Evolutionary conservation across 1,140 invertebrate species (phyloP).

Genomic region (Bombus waltoni): DNA sequence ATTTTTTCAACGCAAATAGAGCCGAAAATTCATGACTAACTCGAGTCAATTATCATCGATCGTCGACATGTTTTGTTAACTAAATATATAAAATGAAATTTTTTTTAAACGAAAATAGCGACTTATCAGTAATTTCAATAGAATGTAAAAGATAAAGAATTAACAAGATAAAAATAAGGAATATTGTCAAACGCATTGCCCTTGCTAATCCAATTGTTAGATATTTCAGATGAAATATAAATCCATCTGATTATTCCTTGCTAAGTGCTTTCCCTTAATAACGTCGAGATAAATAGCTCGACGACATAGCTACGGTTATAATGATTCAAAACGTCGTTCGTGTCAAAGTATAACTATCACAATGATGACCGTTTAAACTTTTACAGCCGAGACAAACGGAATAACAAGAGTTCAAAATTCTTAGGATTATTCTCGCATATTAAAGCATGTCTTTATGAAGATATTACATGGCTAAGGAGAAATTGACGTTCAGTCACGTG

Average conservation of each 20-base stretch:
- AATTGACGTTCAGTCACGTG: not conserved
- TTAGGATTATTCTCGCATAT: not conserved
- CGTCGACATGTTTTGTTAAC: not conserved
- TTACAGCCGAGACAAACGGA: not conserved
- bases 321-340: not conserved
- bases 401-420: constrained; percentile 11
- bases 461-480: not conserved
- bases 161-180: too few relatives aligned
- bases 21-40: not conserved
- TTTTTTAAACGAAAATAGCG: not conserved
- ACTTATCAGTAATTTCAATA: not conserved
- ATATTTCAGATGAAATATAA: not conserved
- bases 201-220: not conserved
- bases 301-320: not conserved
- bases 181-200: not conserved
- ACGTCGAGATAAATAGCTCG: not conserved
- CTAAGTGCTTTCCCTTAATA: not conserved
- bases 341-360: not conserved
- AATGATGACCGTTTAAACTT: not conserved
- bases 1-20: constrained; percentile 26
- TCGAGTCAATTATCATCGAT: too few relatives aligned
- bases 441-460: not conserved
- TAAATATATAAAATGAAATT: not conserved
- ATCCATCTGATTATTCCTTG: not conserved
- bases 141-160: not conserved